Evolutionary conservation across 2,888 invertebrate species (phyloP).

Genomic region (Caenorhabditis angaria): DNA sequence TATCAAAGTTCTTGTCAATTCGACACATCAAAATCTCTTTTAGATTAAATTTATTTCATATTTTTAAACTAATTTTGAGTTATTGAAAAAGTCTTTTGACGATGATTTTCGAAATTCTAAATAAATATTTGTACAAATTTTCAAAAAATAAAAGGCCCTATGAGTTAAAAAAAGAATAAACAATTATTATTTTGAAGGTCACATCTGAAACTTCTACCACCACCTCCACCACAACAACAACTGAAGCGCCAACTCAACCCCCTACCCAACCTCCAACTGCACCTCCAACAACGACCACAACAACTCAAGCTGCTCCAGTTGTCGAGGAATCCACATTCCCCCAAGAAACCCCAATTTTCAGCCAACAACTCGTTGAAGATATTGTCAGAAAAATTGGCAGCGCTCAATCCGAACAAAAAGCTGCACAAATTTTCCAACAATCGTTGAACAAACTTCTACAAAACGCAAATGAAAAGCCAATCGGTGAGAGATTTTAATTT

Average conservation of each 20-base stretch:
- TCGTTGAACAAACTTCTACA: constrained; percentile 45
- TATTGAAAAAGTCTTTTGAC: too few species aligned
- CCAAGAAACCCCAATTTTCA: constrained; percentile 36
- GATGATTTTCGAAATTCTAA: too few species aligned
- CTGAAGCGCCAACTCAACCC: constrained; percentile 13
- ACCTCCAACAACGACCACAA: constrained; percentile 17
- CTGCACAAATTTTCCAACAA: constrained; percentile 56
- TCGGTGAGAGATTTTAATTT: constrained; percentile 13
- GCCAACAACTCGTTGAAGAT: constrained; percentile 39
- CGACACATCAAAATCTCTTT: too few species aligned
- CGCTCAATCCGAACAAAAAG: constrained; percentile 49
- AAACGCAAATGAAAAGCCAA: constrained; percentile 40
- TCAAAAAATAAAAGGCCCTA: too few species aligned
- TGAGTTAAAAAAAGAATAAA: neutral
- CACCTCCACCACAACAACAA: constrained; percentile 22
- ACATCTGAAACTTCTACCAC: constrained; percentile 26
- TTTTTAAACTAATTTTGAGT: too few species aligned
- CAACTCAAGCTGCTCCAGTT: constrained; percentile 23
- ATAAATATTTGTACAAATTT: too few species aligned
- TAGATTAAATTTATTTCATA: too few species aligned
- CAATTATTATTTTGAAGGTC: neutral
- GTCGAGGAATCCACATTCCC: constrained; percentile 37
- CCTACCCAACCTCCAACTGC: constrained; percentile 23
- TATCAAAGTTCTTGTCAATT: too few species aligned
- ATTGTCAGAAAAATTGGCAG: constrained; percentile 52